phyloP scores from a whole-genome alignment of 2,113 vertebrate genomes.

The Salvelinus sp. region DNA sequence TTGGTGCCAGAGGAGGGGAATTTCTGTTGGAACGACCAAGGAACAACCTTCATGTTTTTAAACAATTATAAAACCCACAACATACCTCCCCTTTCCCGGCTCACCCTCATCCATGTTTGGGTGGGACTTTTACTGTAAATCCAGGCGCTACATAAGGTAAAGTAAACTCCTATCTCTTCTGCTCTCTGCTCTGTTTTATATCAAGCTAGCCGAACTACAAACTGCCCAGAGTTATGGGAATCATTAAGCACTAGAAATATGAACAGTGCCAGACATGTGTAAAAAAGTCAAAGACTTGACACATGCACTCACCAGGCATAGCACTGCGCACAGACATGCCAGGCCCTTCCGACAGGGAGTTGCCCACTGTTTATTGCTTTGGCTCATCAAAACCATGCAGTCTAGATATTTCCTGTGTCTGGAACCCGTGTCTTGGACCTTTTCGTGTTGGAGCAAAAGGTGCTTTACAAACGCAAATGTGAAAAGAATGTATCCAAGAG shows the following conservation, averaged over 20 bases:
- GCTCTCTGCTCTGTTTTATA: slow-evolving; percentile 24
- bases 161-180: neutral
- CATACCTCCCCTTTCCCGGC: slow-evolving; percentile 6
- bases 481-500: neutral
- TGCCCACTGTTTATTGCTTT: slow-evolving; percentile 54
- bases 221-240: slow-evolving; percentile 39
- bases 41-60: slow-evolving; percentile 27
- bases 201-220: slow-evolving; percentile 22
- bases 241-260: slow-evolving; percentile 41
- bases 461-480: neutral
- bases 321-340: slow-evolving; percentile 15
- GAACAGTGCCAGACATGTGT: slow-evolving; percentile 24
- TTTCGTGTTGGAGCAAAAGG: slow-evolving; percentile 32
- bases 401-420: slow-evolving; percentile 62
- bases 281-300: slow-evolving; percentile 25
- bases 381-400: slow-evolving; percentile 45
- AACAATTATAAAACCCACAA: slow-evolving; percentile 22
- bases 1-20: slow-evolving; percentile 16
- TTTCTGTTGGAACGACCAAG: slow-evolving; percentile 20
- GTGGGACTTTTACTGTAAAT: no score
- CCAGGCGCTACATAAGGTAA: no score
- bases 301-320: slow-evolving; percentile 22
- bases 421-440: slow-evolving; percentile 5
- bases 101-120: neutral
- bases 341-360: slow-evolving; percentile 55